Evolutionary conservation across 2,888 invertebrate species (phyloP), one percentile per base, ranked within the genome.

Genomic region (Artemia sp.): DNA sequence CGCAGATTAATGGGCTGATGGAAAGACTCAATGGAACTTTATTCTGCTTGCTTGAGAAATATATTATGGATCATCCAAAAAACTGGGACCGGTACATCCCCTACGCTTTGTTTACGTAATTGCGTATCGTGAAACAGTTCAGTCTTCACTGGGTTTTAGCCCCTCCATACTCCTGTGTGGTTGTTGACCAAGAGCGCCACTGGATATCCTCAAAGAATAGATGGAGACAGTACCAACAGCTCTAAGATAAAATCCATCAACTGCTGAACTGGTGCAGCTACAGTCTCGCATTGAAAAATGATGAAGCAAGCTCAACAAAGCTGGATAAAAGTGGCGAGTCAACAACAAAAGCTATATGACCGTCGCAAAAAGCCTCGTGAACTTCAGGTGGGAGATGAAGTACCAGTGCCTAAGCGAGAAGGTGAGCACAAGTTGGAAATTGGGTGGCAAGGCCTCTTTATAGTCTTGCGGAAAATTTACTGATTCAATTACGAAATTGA

Each of bases 371-470:
- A 58, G 58, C n/a, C n/a, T 8, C 58, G 8, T 14, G 14, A 14
- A n/a, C 14, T 58, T 58, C n/a, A 58, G n/a, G n/a, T 14, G n/a
- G 58, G 58, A 7, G 58, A 58, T 58, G 58, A 58, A 14, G 58
- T 58, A 6, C 58, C 8, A n/a, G 58, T 58, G 14, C 58, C 8
- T n/a, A 6, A 8, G n/a, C 58, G 8, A n/a, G 58, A 5, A 14
- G 58, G 58, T 7, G n/a, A n/a, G 7, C 14, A 7, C n/a, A 58
- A 58, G 5, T 8, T 58, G 14, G 58, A 58, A 14, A 14, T 58
- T 5, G 7, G 14, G 58, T 58, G 58, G 58, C 58, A 58, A 58
- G 58, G 58, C 5, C 58, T 8, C 7, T 58, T 58, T 58, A n/a
- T 8, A 14, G 58, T 7, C n/a, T n/a, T 58, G n/a, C n/a, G 58